Evolutionary conservation across 2,113 vertebrate genomes (phyloP).

Genomic region (Cichladusa arquata): DNA sequence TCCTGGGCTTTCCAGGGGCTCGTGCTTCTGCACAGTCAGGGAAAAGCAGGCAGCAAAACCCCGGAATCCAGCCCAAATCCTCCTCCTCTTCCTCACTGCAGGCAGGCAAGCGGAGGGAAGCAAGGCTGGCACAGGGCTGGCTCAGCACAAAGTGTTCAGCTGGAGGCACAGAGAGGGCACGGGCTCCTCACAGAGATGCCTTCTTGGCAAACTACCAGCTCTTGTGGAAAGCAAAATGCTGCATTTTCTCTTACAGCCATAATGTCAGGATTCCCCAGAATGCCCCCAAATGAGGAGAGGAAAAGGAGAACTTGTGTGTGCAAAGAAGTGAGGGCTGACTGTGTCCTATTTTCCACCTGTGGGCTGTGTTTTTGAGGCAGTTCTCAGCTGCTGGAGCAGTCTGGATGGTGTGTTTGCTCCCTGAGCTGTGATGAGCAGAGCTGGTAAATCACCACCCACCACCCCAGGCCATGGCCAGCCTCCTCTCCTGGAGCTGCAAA

Average conservation of each 20-base stretch:
- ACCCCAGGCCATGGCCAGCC: fast-evolving
- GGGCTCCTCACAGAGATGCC: not conserved
- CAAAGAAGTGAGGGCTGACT: not conserved
- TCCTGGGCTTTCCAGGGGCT: not conserved
- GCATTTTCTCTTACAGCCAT: not conserved
- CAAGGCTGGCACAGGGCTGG: not conserved
- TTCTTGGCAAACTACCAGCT: not conserved
- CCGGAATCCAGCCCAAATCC: not conserved
- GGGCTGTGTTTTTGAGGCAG: not conserved
- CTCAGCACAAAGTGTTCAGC: not conserved
- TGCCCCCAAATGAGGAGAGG: not conserved
- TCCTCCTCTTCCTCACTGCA: not conserved
- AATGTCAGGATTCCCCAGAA: not conserved
- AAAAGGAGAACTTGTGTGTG: fast-evolving
- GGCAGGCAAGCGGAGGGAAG: not conserved
- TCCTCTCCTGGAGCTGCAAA: not conserved
- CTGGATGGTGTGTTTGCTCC: not conserved
- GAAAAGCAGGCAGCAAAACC: not conserved
- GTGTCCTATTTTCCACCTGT: not conserved
- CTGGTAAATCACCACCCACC: not conserved
- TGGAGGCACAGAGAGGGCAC: not conserved
- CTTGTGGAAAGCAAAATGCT: not conserved
- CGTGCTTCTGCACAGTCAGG: not conserved
- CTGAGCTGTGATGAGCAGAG: not conserved
- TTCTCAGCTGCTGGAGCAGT: not conserved